phyloP scores from a whole-genome alignment of 2,113 vertebrate species.

The Anolis sagrei region DNA sequence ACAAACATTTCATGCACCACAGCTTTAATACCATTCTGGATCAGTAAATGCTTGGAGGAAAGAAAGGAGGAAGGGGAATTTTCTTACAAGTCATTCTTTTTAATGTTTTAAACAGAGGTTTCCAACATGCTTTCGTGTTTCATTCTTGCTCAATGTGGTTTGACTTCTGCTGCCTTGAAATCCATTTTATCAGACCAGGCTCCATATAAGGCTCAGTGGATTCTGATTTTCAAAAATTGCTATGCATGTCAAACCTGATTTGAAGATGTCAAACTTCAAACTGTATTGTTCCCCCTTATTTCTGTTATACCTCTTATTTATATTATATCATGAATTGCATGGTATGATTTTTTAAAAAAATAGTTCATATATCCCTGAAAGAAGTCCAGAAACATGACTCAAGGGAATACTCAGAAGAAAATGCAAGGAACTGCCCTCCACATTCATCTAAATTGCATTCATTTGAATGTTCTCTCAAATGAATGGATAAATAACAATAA shows the following conservation, averaged over 20 bases:
- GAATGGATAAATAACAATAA: background rate
- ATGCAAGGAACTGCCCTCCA: slow-evolving; percentile 58
- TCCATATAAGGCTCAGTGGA: background rate
- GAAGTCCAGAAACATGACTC: slow-evolving; percentile 61
- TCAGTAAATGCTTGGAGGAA: slow-evolving; percentile 78
- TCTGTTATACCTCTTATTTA: background rate
- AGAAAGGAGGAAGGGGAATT: slow-evolving; percentile 76
- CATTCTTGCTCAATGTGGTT: slow-evolving; percentile 44
- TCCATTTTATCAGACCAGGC: slow-evolving; percentile 32
- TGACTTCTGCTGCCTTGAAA: slow-evolving; percentile 61
- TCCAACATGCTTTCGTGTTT: slow-evolving; percentile 71
- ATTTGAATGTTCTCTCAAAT: background rate
- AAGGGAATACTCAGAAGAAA: slow-evolving; percentile 61
- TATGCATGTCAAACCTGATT: background rate
- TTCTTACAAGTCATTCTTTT: slow-evolving; percentile 77
- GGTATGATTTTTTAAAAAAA: background rate
- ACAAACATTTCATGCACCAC: slow-evolving; percentile 76
- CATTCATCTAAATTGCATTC: slow-evolving; percentile 46
- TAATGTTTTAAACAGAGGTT: slow-evolving; percentile 78
- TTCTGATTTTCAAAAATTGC: background rate
- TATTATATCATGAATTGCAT: background rate
- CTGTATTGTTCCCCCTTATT: too few species aligned
- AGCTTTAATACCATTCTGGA: slow-evolving; percentile 83
- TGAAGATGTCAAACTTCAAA: too few species aligned
- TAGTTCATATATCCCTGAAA: slow-evolving; percentile 49